Evolutionary conservation across 2,888 invertebrate species (phyloP).

Genomic region (Drosophila tripunctata): DNA sequence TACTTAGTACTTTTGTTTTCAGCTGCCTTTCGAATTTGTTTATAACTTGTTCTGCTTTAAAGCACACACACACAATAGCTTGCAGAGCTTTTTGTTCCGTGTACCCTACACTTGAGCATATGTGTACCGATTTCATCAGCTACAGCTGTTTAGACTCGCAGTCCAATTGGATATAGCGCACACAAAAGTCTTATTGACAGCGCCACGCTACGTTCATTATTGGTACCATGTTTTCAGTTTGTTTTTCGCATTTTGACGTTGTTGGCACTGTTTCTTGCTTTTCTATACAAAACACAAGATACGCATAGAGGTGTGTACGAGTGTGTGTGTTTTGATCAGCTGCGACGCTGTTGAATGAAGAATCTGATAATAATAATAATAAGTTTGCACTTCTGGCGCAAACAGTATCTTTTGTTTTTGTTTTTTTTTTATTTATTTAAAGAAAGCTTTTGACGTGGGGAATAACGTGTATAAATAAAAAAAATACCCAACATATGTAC

Average conservation of each 20-base stretch:
- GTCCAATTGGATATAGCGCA: constrained; percentile 23
- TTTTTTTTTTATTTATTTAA: constrained; percentile 1
- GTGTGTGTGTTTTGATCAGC: constrained; percentile 51
- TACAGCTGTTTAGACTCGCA: background rate
- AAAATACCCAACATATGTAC: constrained; percentile 14
- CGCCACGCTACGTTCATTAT: constrained; percentile 25
- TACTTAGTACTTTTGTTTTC: constrained; percentile 46
- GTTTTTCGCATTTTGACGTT: constrained; percentile 60
- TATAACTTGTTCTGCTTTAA: constrained; percentile 72
- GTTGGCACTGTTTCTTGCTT: constrained; percentile 50
- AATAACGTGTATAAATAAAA: constrained; percentile 4
- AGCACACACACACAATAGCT: background rate
- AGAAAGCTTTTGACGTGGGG: constrained; percentile 29
- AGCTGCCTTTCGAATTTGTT: constrained; percentile 72
- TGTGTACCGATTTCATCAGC: background rate
- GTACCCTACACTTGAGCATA: constrained; percentile 26
- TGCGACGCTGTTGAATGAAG: constrained; percentile 32
- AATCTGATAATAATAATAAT: constrained; percentile 34
- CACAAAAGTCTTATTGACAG: constrained; percentile 1
- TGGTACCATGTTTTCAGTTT: constrained; percentile 40
- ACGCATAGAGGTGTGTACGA: background rate
- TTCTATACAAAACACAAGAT: constrained; percentile 62
- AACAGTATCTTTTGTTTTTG: constrained; percentile 8
- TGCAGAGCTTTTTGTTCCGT: constrained; percentile 36
- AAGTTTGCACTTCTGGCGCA: constrained; percentile 26